A percentile compares a stretch with the other conserved stretches of the same genome.
These are phyloP conservation scores for Hoplostethus atlanticus DNA, from an alignment of 2,797 vertebrate genomes.

Conservation along the genomic window DNA sequence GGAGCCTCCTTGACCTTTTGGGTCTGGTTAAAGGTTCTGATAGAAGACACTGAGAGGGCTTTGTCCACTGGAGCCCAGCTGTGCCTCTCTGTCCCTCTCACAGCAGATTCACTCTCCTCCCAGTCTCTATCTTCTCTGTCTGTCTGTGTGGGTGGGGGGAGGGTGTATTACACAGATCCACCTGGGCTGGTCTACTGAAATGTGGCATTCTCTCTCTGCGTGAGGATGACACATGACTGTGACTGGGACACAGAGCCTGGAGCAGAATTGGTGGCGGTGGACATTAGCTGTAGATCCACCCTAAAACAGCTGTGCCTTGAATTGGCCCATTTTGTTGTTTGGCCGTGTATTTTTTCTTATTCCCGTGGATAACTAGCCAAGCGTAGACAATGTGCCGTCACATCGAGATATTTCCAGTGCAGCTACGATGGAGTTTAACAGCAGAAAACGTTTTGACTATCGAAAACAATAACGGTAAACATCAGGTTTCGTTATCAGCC, in stretches of 20 bases:
- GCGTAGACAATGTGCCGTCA: too few species aligned
- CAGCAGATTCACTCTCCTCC: conserved; percentile 35
- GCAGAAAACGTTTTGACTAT: too few species aligned
- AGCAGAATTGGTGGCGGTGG: background rate
- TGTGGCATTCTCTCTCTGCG: conserved; percentile 1
- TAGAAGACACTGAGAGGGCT: conserved; percentile 68
- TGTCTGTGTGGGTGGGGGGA: conserved; percentile 13
- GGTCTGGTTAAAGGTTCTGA: conserved; percentile 67
- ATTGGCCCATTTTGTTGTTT: too few species aligned
- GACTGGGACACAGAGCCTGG: background rate
- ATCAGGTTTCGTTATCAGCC: too few species aligned
- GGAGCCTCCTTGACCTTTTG: conserved; percentile 71
- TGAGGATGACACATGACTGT: conserved; percentile 6
- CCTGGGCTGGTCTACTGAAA: conserved; percentile 40
- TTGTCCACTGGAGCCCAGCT: conserved; percentile 72
- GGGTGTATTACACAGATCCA: conserved; percentile 29
- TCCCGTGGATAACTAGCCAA: too few species aligned
- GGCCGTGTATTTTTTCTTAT: too few species aligned
- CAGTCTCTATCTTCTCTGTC: conserved; percentile 28
- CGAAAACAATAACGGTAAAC: too few species aligned
- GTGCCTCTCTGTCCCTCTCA: conserved; percentile 54
- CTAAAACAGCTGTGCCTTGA: too few species aligned
- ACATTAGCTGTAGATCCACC: too few species aligned
- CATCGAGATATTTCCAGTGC: too few species aligned
- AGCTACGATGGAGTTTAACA: too few species aligned